These are phyloP conservation scores for Ciconia boyciana DNA, from an alignment of 2,113 vertebrate species.

Conservation along the genomic window DNA sequence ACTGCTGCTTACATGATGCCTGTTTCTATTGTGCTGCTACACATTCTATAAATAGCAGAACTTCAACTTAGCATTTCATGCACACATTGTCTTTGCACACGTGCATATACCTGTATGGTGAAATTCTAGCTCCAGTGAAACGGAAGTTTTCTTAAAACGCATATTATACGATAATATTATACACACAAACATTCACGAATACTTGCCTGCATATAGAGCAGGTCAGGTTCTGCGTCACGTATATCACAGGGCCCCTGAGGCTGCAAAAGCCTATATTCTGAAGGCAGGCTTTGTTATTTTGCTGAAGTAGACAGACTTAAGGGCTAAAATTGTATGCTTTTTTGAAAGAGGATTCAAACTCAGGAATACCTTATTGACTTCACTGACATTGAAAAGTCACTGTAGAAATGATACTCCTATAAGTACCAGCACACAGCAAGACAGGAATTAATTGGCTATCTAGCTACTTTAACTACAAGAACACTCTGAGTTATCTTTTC, in stretches of 20 bases:
- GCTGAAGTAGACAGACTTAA: not conserved
- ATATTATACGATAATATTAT: not conserved
- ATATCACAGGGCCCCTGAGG: not conserved
- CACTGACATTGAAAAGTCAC: not conserved
- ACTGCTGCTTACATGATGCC: not conserved
- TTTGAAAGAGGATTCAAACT: not conserved
- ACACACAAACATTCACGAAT: not conserved
- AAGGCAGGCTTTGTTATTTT: not conserved
- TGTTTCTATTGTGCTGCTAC: not conserved
- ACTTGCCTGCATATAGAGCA: not conserved
- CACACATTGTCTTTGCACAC: not conserved
- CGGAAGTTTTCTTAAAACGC: not conserved
- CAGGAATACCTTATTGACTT: not conserved
- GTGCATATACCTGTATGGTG: not conserved
- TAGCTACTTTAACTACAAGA: not conserved
- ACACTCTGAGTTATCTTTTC: not conserved
- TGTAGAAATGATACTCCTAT: not conserved
- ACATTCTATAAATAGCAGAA: not conserved
- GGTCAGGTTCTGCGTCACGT: not conserved
- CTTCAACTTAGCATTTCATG: not conserved
- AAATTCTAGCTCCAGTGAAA: not conserved
- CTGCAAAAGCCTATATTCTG: not conserved
- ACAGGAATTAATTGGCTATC: not conserved
- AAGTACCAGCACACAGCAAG: not conserved
- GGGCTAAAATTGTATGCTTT: not conserved